Evolutionary conservation across 2,888 invertebrate genomes (phyloP).

Genomic region (Pachymerium ferrugineum): DNA sequence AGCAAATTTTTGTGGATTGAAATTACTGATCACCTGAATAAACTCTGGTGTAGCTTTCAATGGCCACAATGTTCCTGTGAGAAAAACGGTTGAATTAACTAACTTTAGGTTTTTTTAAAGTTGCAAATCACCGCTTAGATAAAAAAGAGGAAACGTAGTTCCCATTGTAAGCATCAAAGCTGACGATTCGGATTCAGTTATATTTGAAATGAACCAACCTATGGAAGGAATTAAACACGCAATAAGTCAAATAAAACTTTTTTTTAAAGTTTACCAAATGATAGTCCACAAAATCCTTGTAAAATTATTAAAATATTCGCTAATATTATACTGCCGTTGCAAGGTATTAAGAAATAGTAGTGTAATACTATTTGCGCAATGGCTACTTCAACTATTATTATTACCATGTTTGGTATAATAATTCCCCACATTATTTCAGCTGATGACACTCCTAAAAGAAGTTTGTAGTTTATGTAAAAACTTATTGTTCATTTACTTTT

Average conservation of each 20-base stretch:
- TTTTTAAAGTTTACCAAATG: slow-evolving; percentile 67
- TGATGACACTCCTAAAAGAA: no score
- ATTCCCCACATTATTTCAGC: no score
- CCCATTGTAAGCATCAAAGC: slow-evolving; percentile 89
- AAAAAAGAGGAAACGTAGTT: slow-evolving; percentile 89
- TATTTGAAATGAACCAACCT: slow-evolving; percentile 85
- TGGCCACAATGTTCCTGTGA: neutral
- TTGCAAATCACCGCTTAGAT: slow-evolving; percentile 75
- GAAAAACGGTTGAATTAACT: neutral
- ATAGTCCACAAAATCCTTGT: slow-evolving; percentile 93
- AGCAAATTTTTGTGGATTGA: neutral
- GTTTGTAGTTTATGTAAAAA: no score
- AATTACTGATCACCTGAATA: neutral
- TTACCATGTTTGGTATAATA: no score
- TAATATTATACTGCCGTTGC: slow-evolving; percentile 77
- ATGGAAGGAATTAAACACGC: no score
- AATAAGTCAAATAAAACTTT: neutral
- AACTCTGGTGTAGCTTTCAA: neutral
- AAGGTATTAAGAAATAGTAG: no score
- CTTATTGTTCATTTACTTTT: no score
- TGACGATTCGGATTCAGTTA: slow-evolving; percentile 84
- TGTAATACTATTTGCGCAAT: no score
- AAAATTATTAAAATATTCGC: slow-evolving; percentile 78
- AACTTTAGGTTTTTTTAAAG: neutral
- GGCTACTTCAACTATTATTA: no score